Evolutionary conservation across 1,140 invertebrate genomes (phyloP).

Genomic region (Pantala flavescens): DNA sequence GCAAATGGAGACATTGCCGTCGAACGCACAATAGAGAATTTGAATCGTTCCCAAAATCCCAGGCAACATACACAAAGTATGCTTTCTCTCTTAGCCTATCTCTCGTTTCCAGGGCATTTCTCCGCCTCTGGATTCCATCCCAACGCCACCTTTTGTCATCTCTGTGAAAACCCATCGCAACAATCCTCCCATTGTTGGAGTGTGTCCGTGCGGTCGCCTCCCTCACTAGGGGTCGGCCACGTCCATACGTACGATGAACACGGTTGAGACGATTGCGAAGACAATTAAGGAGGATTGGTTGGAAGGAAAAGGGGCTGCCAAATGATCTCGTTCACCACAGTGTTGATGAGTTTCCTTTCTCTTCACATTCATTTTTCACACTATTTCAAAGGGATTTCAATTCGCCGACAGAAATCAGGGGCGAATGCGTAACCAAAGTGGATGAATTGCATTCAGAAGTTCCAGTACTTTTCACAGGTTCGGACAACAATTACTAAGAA

Average conservation of each 20-base stretch:
- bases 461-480: too few relatives aligned
- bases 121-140: not conserved
- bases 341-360: not conserved
- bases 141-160: not conserved
- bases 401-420: too few relatives aligned
- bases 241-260: not conserved
- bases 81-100: not conserved
- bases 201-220: not conserved
- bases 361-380: too few relatives aligned
- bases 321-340: not conserved
- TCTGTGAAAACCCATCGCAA: not conserved
- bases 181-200: conserved; percentile 4
- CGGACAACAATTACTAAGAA: too few relatives aligned
- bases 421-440: too few relatives aligned
- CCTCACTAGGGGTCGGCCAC: not conserved
- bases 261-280: not conserved
- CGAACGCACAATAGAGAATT: not conserved
- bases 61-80: not conserved
- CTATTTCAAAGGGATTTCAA: too few relatives aligned
- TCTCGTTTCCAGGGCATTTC: not conserved
- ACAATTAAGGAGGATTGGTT: conserved; percentile 2
- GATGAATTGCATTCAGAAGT: too few relatives aligned
- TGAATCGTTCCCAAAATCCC: not conserved
- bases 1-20: not conserved
- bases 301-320: not conserved